Conservation (phyloP, 2,797 vertebrate species). For the Falco columbarius region DNA sequence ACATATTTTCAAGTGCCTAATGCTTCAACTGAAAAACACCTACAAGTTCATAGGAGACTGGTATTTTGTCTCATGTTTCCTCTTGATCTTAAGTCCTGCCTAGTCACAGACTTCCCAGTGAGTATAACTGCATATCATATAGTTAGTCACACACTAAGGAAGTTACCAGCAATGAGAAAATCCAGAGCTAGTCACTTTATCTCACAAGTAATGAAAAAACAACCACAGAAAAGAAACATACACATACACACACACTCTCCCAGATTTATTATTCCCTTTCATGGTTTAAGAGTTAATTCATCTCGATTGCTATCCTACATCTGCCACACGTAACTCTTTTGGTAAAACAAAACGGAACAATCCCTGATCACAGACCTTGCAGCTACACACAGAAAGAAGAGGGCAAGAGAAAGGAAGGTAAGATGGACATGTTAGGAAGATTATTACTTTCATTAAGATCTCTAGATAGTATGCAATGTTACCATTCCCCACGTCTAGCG, state of each 20-base stretch:
- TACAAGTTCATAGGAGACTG: not conserved
- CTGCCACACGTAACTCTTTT: not conserved
- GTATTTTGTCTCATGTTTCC: not conserved
- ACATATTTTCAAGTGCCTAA: not conserved
- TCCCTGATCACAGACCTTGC: not conserved
- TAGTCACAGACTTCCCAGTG: not conserved
- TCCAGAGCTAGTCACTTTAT: not conserved
- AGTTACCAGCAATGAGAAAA: not conserved
- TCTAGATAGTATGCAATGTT: not conserved
- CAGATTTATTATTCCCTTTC: not conserved
- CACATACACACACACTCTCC: no score
- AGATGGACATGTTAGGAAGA: not conserved
- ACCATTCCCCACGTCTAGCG: not conserved
- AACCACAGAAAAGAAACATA: not conserved
- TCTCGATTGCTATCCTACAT: not conserved
- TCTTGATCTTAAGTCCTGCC: not conserved
- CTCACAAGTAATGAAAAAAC: not conserved
- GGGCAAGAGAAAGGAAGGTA: not conserved
- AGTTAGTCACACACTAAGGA: not conserved
- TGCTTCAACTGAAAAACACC: not conserved
- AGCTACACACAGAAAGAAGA: not conserved
- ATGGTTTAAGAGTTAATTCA: not conserved
- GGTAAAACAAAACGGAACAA: not conserved
- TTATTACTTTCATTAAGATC: not conserved
- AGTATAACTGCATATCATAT: not conserved